These are phyloP conservation scores for Hassar affinis DNA, from an alignment of 2,113 vertebrate genomes.

Conservation along the genomic window DNA sequence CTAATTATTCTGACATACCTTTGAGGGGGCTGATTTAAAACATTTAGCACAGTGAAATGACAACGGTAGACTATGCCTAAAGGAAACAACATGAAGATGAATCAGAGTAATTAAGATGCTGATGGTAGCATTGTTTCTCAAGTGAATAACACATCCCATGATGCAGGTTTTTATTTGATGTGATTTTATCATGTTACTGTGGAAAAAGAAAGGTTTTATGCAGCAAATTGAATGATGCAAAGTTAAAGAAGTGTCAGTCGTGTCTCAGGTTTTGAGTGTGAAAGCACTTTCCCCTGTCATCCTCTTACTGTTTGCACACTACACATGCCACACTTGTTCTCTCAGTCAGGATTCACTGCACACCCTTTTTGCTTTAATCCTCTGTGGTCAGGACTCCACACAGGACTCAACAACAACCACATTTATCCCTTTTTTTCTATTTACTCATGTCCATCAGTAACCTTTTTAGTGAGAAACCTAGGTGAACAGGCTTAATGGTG, in stretches of 20 bases:
- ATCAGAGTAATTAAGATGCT: background rate
- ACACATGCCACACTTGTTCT: background rate
- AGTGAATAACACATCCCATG: background rate
- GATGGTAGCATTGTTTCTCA: background rate
- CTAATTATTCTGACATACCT: background rate
- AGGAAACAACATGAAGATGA: background rate
- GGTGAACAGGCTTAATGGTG: no score
- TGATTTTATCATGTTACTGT: no score
- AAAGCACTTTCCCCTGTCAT: background rate
- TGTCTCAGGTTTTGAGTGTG: background rate
- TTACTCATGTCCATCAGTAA: background rate
- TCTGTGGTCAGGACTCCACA: background rate
- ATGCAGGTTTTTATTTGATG: background rate
- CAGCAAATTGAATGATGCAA: background rate
- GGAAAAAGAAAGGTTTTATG: background rate
- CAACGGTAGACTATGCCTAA: background rate
- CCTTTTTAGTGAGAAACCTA: no score
- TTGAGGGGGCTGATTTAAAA: background rate
- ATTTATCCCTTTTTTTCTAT: no score
- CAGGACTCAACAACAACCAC: background rate
- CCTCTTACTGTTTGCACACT: background rate
- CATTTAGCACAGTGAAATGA: background rate
- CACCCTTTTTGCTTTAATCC: background rate
- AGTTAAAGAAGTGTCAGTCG: background rate
- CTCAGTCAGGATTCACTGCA: background rate